Evolutionary conservation across 2,113 vertebrate genomes (phyloP), one percentile per base, ranked within the genome.

Genomic region (Cyanoderma ruficeps): DNA sequence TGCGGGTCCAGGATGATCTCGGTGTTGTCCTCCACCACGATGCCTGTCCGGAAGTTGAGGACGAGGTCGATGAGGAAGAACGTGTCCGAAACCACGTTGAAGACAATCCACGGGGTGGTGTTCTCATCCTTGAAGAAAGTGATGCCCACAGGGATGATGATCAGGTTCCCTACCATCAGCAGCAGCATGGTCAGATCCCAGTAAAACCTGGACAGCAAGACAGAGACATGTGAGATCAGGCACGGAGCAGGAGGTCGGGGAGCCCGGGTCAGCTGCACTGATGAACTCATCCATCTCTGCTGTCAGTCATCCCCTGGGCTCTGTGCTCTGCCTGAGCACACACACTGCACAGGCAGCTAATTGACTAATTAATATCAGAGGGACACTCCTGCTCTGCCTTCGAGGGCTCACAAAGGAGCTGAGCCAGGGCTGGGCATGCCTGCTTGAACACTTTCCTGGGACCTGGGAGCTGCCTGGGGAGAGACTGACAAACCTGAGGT

Each of bases 71-170:
- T 98, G 97, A 99, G 99, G 97, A 99, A 99, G 98, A 99, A 99
- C 0, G 99, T 99, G 97, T 99, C 99, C 0, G 99, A 99, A 81
- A 99, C 99, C 81, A 99, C 99, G 13, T 99, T 99, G 98, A 99
- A 99, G 96, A 99, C 98, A 49, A 99, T 99, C 99, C 99, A 99
- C 1, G 99, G 99, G 0, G 99, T 99, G 15, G 99, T 99, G 97
- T 99, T 99, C 96, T 99, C 99, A 7, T 99, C 99, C 95, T 99
- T 99, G 98, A 99, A 99, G 98, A 99, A 99, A 20, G 99, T 99
- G 98, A 99, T 99, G 97, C 99, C 99, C 95, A 99, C 99, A 0
- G 99, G 99, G 88, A 99, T 99, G 98, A 99, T 99, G 98, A 99
- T 99, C 96, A 99, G 98, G 98, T 99, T 99, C 74, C 99, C 99